phyloP scores from a whole-genome alignment of 2,888 invertebrate genomes.

The Agrotis segetum region DNA sequence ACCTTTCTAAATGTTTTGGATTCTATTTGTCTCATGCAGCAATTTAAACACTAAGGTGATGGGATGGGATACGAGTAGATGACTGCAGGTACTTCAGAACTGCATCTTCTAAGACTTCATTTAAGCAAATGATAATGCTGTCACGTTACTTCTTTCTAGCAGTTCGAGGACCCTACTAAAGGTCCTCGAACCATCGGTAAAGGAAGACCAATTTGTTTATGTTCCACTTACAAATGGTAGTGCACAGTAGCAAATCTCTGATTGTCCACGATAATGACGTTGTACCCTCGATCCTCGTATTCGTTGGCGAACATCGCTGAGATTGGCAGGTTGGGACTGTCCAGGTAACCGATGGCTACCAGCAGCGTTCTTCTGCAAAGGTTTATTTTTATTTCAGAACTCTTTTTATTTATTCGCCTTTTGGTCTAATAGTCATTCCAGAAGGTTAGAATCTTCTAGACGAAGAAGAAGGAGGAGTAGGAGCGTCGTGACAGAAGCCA shows the following conservation, averaged over 20 bases:
- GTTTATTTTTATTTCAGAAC: background rate
- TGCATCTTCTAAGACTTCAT: background rate
- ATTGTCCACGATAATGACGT: constrained; percentile 84
- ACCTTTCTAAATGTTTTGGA: background rate
- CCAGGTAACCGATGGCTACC: constrained; percentile 84
- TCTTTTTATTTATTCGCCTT: background rate
- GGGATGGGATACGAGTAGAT: no score
- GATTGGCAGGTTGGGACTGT: constrained; percentile 84
- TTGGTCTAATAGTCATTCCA: no score
- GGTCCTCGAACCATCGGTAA: no score
- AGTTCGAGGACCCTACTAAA: no score
- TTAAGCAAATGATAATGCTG: background rate
- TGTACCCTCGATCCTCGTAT: constrained; percentile 83
- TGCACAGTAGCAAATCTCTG: constrained; percentile 86
- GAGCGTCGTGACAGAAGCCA: no score
- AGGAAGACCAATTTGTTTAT: no score
- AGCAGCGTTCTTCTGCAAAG: constrained; percentile 82
- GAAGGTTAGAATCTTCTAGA: no score
- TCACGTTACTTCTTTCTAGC: background rate
- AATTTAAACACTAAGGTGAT: background rate
- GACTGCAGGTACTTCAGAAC: background rate
- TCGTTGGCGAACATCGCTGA: constrained; percentile 83
- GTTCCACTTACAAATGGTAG: constrained; percentile 84
- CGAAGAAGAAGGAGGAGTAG: no score
- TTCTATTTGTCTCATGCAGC: background rate